Evolutionary conservation across 1,140 invertebrate genomes (phyloP).

Genomic region (Drosophila miranda): DNA sequence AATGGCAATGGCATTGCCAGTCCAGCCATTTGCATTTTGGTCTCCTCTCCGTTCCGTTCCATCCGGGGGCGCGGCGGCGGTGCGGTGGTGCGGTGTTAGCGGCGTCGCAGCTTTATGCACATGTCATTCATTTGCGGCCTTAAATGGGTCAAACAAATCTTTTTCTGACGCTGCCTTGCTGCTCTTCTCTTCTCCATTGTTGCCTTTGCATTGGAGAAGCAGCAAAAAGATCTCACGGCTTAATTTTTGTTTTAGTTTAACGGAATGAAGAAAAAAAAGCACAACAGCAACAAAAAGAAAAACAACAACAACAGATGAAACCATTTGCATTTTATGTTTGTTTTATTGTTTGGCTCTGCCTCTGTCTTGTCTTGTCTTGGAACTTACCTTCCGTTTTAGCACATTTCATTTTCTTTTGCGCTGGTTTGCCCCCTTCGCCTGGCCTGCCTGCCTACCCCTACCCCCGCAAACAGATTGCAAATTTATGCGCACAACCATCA

Average conservation of each 20-base stretch:
- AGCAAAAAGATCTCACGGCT: slow-evolving; percentile 74
- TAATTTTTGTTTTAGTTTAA: slow-evolving; percentile 74
- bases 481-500: slow-evolving; percentile 58
- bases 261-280: slow-evolving; percentile 35
- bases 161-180: slow-evolving; percentile 31
- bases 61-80: neutral
- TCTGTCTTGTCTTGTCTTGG: slow-evolving; percentile 7
- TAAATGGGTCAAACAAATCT: slow-evolving; percentile 80
- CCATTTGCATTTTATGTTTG: slow-evolving; percentile 77
- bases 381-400: slow-evolving; percentile 28
- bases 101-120: slow-evolving; percentile 70
- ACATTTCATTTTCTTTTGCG: slow-evolving; percentile 57
- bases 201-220: slow-evolving; percentile 16
- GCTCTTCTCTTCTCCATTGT: slow-evolving; percentile 15
- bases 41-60: slow-evolving; percentile 12
- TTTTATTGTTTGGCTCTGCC: slow-evolving; percentile 67
- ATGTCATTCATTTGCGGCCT: slow-evolving; percentile 62
- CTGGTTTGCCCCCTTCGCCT: slow-evolving; percentile 20
- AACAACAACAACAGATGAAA: slow-evolving; percentile 10
- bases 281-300: slow-evolving; percentile 7
- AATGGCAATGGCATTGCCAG: slow-evolving; percentile 57
- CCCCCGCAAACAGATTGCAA: slow-evolving; percentile 29
- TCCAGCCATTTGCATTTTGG: slow-evolving; percentile 65
- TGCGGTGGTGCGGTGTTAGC: slow-evolving; percentile 4
- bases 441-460: neutral